phyloP scores from a whole-genome alignment of 1,140 invertebrate genomes.

The Heliconius melpomene region DNA sequence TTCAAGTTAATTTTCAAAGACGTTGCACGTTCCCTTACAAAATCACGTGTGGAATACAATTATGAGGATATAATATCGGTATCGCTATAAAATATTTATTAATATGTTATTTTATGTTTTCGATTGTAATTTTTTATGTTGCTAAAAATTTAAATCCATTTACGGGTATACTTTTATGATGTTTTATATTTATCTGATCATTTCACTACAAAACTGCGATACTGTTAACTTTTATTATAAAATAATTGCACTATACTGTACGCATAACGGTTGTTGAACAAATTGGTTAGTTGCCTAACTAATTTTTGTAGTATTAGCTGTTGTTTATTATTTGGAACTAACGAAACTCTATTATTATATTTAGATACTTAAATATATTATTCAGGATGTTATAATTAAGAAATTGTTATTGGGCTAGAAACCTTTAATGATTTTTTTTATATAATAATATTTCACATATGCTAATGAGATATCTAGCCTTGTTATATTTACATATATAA shows the following conservation, averaged over 20 bases:
- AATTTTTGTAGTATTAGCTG: slow-evolving; percentile 3
- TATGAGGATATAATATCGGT: neutral
- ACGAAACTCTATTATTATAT: neutral
- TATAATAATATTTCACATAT: neutral
- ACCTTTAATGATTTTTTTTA: neutral
- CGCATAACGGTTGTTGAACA: slow-evolving; percentile 14
- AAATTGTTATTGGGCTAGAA: neutral
- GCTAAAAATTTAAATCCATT: neutral
- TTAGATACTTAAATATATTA: neutral
- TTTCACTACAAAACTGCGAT: slow-evolving; percentile 11
- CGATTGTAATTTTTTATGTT: slow-evolving; percentile 8
- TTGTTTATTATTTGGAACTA: neutral
- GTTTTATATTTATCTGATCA: neutral
- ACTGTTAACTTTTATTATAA: slow-evolving; percentile 14
- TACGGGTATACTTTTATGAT: slow-evolving; percentile 2
- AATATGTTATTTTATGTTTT: slow-evolving; percentile 14
- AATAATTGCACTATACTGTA: slow-evolving; percentile 20
- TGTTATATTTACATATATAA: neutral
- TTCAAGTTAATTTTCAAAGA: neutral
- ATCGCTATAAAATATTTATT: slow-evolving; percentile 13
- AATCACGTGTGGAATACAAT: too few species aligned
- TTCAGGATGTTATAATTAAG: neutral
- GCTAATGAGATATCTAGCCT: neutral
- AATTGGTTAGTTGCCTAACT: slow-evolving; percentile 12
- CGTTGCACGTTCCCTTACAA: slow-evolving; percentile 6